These are phyloP conservation scores for Coelogynopora nodosa DNA, from an alignment of 2,888 invertebrate species.

Conservation along the genomic window DNA sequence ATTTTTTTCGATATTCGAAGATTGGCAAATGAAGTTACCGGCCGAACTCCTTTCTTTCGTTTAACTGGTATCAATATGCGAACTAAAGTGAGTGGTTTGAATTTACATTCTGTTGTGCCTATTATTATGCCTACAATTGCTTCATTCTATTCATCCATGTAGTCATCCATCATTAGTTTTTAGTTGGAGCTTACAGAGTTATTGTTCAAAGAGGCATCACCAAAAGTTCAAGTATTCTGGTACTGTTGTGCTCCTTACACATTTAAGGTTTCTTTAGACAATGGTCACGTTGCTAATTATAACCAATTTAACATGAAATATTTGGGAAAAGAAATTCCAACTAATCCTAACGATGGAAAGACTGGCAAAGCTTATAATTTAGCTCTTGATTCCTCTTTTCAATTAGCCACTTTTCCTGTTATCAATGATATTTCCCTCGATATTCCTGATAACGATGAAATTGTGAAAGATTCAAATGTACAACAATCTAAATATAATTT, in stretches of 20 bases:
- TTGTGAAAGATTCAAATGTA: no score
- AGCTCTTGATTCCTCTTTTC: neutral
- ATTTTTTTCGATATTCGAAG: neutral
- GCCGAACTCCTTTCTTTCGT: conserved; percentile 10
- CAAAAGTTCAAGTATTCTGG: conserved; percentile 20
- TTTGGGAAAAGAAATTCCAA: neutral
- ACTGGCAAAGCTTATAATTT: neutral
- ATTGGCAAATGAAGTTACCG: neutral
- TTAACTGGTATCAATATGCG: no score
- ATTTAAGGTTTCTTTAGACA: neutral
- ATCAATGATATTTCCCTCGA: no score
- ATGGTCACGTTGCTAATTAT: neutral
- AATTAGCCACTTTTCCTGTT: neutral
- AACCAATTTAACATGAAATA: conserved; percentile 30
- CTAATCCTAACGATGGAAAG: neutral
- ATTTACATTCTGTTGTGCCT: neutral
- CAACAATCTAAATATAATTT: no score
- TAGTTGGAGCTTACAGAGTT: neutral
- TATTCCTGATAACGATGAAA: no score
- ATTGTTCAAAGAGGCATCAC: neutral
- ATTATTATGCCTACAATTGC: neutral
- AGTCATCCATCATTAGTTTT: neutral
- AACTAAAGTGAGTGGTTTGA: neutral
- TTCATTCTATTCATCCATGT: neutral
- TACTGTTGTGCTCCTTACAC: neutral